Evolutionary conservation across 92 coral and sea anemone species (phyloP).

Genomic region (Pocillopora meandrina): DNA sequence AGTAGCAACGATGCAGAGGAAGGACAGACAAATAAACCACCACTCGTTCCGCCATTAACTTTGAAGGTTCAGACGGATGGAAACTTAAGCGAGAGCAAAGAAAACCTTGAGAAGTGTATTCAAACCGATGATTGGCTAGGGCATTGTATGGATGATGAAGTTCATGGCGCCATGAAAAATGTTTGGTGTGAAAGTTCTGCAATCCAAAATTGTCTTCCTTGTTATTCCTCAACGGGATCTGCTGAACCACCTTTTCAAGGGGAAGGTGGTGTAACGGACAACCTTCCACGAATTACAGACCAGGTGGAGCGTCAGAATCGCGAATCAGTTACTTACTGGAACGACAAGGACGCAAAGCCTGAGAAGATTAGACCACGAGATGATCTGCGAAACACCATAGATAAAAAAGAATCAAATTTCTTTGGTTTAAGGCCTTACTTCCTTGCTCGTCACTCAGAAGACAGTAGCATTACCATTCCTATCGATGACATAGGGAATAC

Average conservation of each 20-base stretch:
- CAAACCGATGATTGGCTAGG: neutral
- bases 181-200: neutral
- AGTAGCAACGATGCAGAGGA: neutral
- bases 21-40: neutral
- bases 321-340: neutral
- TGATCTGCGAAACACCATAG: neutral
- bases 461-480: neutral
- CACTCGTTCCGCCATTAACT: neutral
- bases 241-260: neutral
- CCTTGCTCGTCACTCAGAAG: constrained; percentile 15
- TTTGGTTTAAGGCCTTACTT: neutral
- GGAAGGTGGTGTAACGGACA: neutral
- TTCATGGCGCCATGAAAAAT: neutral
- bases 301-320: neutral
- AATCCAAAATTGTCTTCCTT: neutral
- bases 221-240: neutral
- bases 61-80: neutral
- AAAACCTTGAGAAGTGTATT: neutral
- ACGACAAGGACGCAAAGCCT: neutral
- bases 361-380: neutral
- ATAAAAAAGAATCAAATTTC: neutral
- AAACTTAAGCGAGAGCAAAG: neutral
- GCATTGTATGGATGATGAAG: neutral
- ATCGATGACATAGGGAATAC: neutral
- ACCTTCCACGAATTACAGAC: neutral